Evolutionary conservation across 1,140 invertebrate genomes (phyloP).

Genomic region (Chymomyza costata): DNA sequence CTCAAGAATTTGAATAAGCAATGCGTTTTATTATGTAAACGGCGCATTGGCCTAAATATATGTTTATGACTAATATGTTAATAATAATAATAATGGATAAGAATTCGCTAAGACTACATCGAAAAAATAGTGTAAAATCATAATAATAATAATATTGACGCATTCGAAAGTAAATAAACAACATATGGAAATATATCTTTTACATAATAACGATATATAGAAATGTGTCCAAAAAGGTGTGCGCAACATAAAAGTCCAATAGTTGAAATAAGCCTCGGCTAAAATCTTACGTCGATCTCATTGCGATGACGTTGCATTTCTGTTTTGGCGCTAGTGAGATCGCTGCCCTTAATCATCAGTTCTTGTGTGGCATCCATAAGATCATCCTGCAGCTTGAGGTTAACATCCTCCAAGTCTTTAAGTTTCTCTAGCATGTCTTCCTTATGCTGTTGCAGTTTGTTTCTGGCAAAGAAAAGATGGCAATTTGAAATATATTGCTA

Average conservation of each 20-base stretch:
- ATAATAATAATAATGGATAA: neutral
- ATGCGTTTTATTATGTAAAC: conserved; percentile 33
- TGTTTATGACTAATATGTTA: too few relatives aligned
- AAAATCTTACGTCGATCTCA: conserved; percentile 76
- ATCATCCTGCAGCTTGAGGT: conserved; percentile 77
- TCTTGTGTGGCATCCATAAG: conserved; percentile 77
- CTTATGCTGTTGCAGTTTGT: conserved; percentile 74
- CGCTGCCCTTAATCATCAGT: conserved; percentile 76
- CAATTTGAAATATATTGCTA: neutral
- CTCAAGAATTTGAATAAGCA: conserved; percentile 26
- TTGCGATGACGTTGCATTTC: conserved; percentile 77
- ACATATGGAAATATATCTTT: conserved; percentile 42
- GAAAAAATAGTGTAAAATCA: too few relatives aligned
- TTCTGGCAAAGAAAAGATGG: conserved; percentile 28
- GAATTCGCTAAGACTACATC: too few relatives aligned
- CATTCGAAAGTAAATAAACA: conserved; percentile 20
- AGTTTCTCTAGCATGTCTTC: conserved; percentile 76
- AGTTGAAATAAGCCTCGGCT: conserved; percentile 28
- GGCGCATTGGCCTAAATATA: too few relatives aligned
- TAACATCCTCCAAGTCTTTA: conserved; percentile 77
- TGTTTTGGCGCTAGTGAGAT: conserved; percentile 76
- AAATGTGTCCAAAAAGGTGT: conserved; percentile 68
- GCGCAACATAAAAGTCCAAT: conserved; percentile 34
- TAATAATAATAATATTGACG: neutral
- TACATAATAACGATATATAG: conserved; percentile 51